Percentiles rank a stretch among this genome's conserved stretches.
These are phyloP conservation scores for Mesochorus sp. DNA, from an alignment of 2,888 invertebrate genomes.

Conservation along the genomic window DNA sequence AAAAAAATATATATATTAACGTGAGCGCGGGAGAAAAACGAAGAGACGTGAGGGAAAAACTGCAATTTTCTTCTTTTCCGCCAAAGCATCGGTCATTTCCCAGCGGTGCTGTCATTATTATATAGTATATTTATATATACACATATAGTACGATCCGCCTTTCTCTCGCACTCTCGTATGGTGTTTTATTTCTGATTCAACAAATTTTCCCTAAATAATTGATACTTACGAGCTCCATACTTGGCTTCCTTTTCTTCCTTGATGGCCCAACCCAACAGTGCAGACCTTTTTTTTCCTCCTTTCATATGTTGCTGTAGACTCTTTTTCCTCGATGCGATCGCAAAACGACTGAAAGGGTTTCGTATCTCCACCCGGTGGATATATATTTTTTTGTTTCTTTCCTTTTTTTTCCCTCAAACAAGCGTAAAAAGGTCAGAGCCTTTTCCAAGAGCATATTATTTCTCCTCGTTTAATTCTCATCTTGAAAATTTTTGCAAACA, in stretches of 20 bases:
- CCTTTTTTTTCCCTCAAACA: neutral
- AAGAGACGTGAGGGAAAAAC: conserved; percentile 43
- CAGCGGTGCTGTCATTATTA: conserved; percentile 56
- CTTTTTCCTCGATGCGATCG: neutral
- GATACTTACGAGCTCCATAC: conserved; percentile 65
- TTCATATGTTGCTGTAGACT: conserved; percentile 6
- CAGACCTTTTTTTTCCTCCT: neutral
- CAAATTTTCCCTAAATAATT: conserved; percentile 75
- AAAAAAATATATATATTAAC: conserved; percentile 51
- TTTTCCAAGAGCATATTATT: conserved; percentile 29
- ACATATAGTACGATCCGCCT: conserved; percentile 7
- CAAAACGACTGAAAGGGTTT: conserved; percentile 36
- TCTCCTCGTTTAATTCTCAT: conserved; percentile 45
- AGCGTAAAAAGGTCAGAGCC: neutral
- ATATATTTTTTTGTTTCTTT: conserved; percentile 23
- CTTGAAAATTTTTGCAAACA: conserved; percentile 13
- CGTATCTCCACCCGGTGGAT: neutral
- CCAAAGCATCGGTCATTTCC: conserved; percentile 68
- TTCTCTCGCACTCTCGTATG: neutral
- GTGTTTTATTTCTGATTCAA: conserved; percentile 67
- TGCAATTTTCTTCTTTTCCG: conserved; percentile 70
- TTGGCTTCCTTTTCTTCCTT: conserved; percentile 2
- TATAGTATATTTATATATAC: too few species aligned
- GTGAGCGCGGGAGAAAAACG: conserved; percentile 35
- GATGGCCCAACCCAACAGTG: neutral